Conservation (phyloP, 1,140 invertebrate species). For the Tigriopus japonicus region DNA sequence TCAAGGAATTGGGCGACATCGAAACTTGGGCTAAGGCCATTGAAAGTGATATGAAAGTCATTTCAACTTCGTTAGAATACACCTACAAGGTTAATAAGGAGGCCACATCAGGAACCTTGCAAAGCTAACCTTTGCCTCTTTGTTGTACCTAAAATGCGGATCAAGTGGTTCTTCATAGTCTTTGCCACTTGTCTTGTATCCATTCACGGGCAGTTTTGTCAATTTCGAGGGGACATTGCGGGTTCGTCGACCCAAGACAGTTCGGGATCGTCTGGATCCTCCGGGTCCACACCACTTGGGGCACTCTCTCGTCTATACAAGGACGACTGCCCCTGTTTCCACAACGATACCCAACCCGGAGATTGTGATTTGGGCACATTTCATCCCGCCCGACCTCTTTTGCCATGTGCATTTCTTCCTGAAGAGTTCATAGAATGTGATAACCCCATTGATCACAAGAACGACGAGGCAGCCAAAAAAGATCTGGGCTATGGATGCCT, state of each 20-base stretch:
- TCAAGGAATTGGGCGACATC: conserved; percentile 97
- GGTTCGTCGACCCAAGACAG: no score
- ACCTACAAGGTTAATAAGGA: conserved; percentile 53
- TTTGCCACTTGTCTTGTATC: no score
- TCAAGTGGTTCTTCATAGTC: no score
- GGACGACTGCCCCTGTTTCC: conserved; percentile 1
- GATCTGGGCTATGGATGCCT: conserved; percentile 13
- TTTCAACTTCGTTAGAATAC: conserved; percentile 78
- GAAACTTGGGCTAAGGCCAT: conserved; percentile 96
- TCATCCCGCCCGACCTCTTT: background rate
- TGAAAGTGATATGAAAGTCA: conserved; percentile 82
- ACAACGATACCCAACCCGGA: background rate
- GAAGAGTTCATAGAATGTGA: conserved; percentile 80
- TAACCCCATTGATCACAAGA: conserved; percentile 69
- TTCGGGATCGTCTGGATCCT: no score
- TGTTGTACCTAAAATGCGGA: no score
- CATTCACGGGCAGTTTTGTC: no score
- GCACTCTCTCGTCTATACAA: background rate
- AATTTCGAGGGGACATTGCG: no score
- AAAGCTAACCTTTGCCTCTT: no score
- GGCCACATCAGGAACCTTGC: no score
- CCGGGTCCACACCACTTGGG: no score
- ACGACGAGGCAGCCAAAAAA: conserved; percentile 59
- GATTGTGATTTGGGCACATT: background rate
- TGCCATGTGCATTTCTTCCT: conserved; percentile 35